Conservation (phyloP, 2,888 invertebrate species). For the Prosapia bicincta region DNA sequence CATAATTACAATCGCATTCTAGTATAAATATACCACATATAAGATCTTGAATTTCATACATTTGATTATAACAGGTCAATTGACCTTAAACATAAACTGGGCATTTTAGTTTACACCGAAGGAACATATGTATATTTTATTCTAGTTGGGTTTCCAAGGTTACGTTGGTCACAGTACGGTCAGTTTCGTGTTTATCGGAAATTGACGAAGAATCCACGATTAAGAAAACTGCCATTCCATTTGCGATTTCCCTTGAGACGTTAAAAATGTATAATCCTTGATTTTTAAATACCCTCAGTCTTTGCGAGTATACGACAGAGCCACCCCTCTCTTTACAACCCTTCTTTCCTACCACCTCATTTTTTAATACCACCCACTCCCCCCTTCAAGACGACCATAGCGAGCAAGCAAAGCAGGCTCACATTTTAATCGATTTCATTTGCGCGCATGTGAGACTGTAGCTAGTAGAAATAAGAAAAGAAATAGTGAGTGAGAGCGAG, state of each 20-base stretch:
- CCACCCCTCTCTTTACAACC: slow-evolving; percentile 18
- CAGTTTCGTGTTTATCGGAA: no score
- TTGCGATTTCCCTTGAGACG: slow-evolving; percentile 29
- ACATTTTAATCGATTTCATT: slow-evolving; percentile 68
- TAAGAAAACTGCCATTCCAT: slow-evolving; percentile 18
- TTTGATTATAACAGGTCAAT: no score
- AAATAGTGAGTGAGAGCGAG: slow-evolving; percentile 39
- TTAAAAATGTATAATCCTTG: slow-evolving; percentile 33
- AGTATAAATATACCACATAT: no score
- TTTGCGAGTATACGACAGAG: slow-evolving; percentile 12
- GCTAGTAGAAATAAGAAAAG: slow-evolving; percentile 47
- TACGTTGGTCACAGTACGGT: no score
- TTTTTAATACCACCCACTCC: slow-evolving; percentile 31
- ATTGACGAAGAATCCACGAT: slow-evolving; percentile 17
- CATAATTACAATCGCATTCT: no score
- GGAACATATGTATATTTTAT: no score
- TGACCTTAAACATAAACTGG: no score
- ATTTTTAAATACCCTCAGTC: slow-evolving; percentile 32
- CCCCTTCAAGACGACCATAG: slow-evolving; percentile 27
- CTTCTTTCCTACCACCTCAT: slow-evolving; percentile 32
- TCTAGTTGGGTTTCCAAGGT: no score
- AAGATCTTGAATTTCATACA: no score
- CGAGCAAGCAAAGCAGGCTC: slow-evolving; percentile 42
- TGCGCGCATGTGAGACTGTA: slow-evolving; percentile 61
- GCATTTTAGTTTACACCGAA: no score